Evolutionary conservation across 2,888 invertebrate genomes (phyloP).

Genomic region (Caenorhabditis uteleia): DNA sequence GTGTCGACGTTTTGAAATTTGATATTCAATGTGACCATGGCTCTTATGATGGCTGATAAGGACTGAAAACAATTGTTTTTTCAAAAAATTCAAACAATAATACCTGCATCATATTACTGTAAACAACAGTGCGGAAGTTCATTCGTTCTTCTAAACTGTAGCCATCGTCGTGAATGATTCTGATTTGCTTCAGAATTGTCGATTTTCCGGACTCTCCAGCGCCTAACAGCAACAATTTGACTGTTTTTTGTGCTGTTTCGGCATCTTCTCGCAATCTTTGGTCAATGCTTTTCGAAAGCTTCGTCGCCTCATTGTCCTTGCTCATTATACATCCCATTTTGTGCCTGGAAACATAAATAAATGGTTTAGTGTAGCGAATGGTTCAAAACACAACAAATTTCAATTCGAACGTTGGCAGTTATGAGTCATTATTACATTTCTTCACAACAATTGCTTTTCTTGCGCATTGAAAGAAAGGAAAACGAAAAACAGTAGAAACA

Average conservation of each 20-base stretch:
- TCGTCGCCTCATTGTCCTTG: conserved; percentile 21
- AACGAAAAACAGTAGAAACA: no score
- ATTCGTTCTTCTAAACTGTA: conserved; percentile 29
- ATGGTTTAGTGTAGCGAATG: no score
- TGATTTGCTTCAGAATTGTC: conserved; percentile 33
- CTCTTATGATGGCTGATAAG: conserved; percentile 15
- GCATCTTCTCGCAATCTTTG: conserved; percentile 22
- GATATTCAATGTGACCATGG: conserved; percentile 25
- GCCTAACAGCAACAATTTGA: conserved; percentile 31
- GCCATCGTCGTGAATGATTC: conserved; percentile 38
- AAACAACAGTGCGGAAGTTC: conserved; percentile 26
- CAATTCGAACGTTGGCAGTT: no score
- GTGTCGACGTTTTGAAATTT: conserved; percentile 6
- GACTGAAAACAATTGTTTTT: conserved; percentile 12
- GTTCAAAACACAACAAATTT: no score
- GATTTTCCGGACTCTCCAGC: conserved; percentile 44
- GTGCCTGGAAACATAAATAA: conserved; percentile 7
- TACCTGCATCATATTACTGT: conserved; percentile 30
- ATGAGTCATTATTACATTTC: no score
- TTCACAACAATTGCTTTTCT: no score
- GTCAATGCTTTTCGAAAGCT: conserved; percentile 28
- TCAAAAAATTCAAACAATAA: no score
- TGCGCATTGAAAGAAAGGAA: no score
- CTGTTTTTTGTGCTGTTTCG: conserved; percentile 6
- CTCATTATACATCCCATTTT: conserved; percentile 31